Conservation (phyloP, 2,888 invertebrate genomes). For the Mythimna loreyi region DNA sequence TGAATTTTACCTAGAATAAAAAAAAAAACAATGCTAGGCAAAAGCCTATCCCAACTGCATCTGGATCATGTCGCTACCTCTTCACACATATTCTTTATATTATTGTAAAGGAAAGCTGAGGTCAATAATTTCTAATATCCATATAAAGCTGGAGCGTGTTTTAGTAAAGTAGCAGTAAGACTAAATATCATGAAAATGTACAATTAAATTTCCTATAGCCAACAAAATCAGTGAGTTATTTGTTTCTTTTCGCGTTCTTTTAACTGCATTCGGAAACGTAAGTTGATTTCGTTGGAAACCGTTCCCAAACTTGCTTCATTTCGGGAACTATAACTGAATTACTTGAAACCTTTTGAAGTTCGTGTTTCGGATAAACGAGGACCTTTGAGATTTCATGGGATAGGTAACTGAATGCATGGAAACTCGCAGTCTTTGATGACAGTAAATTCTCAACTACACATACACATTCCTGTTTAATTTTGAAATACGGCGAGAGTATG, state of each 20-base stretch:
- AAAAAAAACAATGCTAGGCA: too few relatives aligned
- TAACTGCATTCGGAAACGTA: conserved; percentile 35
- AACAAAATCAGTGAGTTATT: conserved; percentile 26
- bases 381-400: conserved; percentile 29
- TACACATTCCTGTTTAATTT: not conserved
- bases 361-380: conserved; percentile 15
- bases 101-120: too few relatives aligned
- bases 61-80: too few relatives aligned
- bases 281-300: conserved; percentile 50
- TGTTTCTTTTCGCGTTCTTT: conserved; percentile 14
- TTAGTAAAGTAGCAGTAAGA: not conserved
- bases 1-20: too few relatives aligned
- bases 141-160: too few relatives aligned
- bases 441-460: not conserved
- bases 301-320: conserved; percentile 40
- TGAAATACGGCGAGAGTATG: not conserved
- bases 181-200: not conserved
- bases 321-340: conserved; percentile 46
- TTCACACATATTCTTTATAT: too few relatives aligned
- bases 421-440: not conserved
- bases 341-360: conserved; percentile 36
- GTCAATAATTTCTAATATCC: too few relatives aligned
- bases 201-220: not conserved
- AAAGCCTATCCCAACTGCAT: too few relatives aligned
- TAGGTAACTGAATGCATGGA: not conserved